A percentile compares a stretch with the other conserved stretches of the same genome.
Evolutionary conservation across 2,113 vertebrate genomes (phyloP).

Genomic region (Bambusicola thoracicus): DNA sequence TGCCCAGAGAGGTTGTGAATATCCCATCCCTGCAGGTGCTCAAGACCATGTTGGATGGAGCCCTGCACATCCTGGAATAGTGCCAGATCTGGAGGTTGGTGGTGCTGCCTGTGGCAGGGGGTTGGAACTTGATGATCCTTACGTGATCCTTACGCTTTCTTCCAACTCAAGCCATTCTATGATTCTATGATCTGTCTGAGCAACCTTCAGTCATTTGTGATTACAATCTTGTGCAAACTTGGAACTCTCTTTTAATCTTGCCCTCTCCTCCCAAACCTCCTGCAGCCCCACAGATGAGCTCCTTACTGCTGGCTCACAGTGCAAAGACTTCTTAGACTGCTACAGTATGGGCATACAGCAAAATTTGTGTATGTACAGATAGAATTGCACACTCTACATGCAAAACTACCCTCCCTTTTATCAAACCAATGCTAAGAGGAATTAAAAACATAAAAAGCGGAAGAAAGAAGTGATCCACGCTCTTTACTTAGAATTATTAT

Average conservation of each 20-base stretch:
- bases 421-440: not conserved
- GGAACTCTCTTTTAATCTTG: not conserved
- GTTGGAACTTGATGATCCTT: no score
- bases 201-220: not conserved
- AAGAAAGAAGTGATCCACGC: not conserved
- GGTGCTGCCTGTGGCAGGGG: no score
- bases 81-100: no score
- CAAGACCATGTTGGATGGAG: no score
- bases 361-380: rapidly evolving
- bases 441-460: not conserved
- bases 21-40: no score
- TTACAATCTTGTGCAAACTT: not conserved
- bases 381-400: not conserved
- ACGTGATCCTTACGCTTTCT: no score
- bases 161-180: no score
- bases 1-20: no score
- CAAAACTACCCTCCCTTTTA: not conserved
- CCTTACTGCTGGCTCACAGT: not conserved
- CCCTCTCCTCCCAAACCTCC: not conserved
- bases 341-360: not conserved
- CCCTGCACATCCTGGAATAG: no score
- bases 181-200: not conserved
- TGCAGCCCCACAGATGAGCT: not conserved
- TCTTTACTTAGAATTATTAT: not conserved
- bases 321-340: not conserved